These are phyloP conservation scores for Orchestia grillus DNA, from an alignment of 1,140 invertebrate species.

Conservation along the genomic window DNA sequence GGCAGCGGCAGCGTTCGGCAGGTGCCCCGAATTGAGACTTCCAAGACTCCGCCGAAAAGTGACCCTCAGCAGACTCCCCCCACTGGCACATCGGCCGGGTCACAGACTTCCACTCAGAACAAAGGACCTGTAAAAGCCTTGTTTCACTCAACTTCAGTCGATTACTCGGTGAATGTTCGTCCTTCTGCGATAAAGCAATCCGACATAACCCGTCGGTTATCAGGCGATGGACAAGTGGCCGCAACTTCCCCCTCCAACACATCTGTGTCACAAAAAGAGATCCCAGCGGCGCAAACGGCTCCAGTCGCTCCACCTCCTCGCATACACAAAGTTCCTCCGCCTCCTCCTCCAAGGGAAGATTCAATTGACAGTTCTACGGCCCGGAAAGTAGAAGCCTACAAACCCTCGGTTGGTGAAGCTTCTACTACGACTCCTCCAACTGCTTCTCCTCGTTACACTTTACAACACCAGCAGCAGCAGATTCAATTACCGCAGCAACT, in stretches of 20 bases:
- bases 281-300: not conserved
- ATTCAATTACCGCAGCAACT: not conserved
- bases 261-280: not conserved
- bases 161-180: constrained; percentile 16
- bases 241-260: constrained; percentile 15
- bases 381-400: not conserved
- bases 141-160: constrained; percentile 25
- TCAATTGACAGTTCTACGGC: constrained; percentile 15
- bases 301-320: not conserved
- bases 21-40: constrained; percentile 57
- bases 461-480: constrained; percentile 28
- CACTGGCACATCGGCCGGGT: too few species aligned
- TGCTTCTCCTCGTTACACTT: constrained; percentile 2
- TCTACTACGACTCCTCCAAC: constrained; percentile 18
- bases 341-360: constrained; percentile 22
- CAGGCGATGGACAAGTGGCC: constrained; percentile 34
- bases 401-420: constrained; percentile 50
- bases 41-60: constrained; percentile 34
- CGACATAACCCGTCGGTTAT: not conserved
- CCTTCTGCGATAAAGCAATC: constrained; percentile 26
- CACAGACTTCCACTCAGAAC: constrained; percentile 39
- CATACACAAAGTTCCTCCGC: constrained; percentile 46
- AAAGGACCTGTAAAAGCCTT: not conserved
- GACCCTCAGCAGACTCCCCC: not conserved
- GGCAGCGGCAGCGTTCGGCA: constrained; percentile 56